A percentile compares a stretch with the other conserved stretches of the same genome.
These are phyloP conservation scores for Microtus richardsoni DNA, from an alignment of 2,113 vertebrate genomes.

Conservation along the genomic window DNA sequence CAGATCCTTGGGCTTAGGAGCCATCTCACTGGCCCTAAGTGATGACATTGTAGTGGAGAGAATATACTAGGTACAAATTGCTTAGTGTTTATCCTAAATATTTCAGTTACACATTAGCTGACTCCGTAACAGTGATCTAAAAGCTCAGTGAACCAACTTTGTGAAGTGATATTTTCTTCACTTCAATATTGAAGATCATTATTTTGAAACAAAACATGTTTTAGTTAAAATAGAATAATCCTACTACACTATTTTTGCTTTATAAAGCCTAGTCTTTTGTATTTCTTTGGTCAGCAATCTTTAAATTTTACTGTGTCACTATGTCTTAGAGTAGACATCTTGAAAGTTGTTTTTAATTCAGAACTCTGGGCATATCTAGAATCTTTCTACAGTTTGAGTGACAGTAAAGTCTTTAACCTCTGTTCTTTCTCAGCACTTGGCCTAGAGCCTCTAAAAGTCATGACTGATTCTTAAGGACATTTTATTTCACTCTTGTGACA, in stretches of 20 bases:
- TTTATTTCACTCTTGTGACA: constrained; percentile 9
- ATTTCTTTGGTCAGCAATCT: background rate
- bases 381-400: constrained; percentile 43
- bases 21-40: background rate
- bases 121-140: constrained; percentile 62
- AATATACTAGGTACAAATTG: constrained; percentile 2
- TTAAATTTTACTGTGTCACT: constrained; percentile 6
- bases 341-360: constrained; percentile 46
- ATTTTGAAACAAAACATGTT: constrained; percentile 61
- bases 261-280: background rate
- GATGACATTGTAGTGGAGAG: constrained; percentile 48
- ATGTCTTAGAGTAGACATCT: background rate
- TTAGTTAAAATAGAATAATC: background rate
- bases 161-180: background rate
- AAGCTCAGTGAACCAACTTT: constrained; percentile 49
- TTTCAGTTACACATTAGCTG: background rate
- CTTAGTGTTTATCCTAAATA: constrained; percentile 41
- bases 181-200: constrained; percentile 47
- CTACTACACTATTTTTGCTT: background rate
- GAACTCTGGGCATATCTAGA: constrained; percentile 35
- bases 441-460: constrained; percentile 29
- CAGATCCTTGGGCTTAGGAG: background rate
- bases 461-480: background rate
- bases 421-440: constrained; percentile 21
- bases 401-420: constrained; percentile 13